These are phyloP conservation scores for Hyperoplus immaculatus DNA, from an alignment of 2,797 vertebrate genomes.

Conservation along the genomic window DNA sequence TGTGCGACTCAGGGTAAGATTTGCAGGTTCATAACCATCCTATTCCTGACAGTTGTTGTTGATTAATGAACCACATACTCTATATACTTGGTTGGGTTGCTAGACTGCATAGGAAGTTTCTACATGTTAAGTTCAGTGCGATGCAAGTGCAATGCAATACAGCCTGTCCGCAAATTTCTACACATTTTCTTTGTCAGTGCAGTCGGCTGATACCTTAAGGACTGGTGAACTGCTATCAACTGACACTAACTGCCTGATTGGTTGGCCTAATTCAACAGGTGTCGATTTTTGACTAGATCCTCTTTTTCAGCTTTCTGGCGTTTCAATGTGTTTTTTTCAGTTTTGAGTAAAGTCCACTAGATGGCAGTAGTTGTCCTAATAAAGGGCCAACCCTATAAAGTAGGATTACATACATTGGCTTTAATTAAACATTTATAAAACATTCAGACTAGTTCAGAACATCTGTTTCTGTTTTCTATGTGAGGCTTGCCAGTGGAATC, in stretches of 20 bases:
- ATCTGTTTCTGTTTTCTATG: not conserved
- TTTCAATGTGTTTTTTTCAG: not conserved
- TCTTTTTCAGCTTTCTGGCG: not conserved
- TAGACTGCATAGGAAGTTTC: not conserved
- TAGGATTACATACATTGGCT: not conserved
- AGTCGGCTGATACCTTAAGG: constrained; percentile 1
- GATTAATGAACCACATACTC: not conserved
- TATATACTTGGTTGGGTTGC: constrained; percentile 2
- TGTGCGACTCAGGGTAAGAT: constrained; percentile 95
- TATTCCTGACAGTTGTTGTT: not conserved
- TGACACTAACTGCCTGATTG: not conserved
- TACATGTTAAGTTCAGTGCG: not conserved
- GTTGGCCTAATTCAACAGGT: not conserved
- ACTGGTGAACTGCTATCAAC: not conserved
- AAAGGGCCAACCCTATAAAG: not conserved
- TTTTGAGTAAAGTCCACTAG: constrained; percentile 67
- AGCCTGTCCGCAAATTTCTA: not conserved
- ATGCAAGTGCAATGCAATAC: not conserved
- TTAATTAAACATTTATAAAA: not conserved
- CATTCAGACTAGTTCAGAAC: not conserved
- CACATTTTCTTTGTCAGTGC: not conserved
- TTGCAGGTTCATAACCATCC: not conserved
- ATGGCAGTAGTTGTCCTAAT: constrained; percentile 59
- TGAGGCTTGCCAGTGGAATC: not conserved
- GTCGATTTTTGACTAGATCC: not conserved